Evolutionary conservation across 2,113 vertebrate genomes (phyloP), one percentile per base, ranked within the genome.

Genomic region (Climacteris rufus): DNA sequence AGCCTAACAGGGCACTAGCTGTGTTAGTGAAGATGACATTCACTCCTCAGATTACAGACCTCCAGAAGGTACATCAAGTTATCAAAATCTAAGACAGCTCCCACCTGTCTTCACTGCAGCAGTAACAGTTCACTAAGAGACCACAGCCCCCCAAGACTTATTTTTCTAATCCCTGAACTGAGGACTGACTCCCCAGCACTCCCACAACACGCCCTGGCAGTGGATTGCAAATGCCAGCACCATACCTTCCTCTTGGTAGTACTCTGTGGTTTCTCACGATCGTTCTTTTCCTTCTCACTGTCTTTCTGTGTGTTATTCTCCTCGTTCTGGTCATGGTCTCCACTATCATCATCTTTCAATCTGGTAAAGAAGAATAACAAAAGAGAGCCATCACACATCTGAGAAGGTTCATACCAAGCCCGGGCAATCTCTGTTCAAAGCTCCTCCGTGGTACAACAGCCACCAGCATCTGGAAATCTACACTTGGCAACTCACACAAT

Each of bases 251-350:
- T 98, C 90, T 98, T 98, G 87, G 95, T 95, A 64, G 96, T 97
- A 79, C 90, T 97, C 95, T 98, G 98, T 70, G 94, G 93, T 64
- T 98, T 98, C 90, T 98, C 98, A 40, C 98, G 97, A 44, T 98
- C 98, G 0, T 81, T 97, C 97, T 98, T 98, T 98, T 98, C 98
- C 98, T 98, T 98, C 98, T 98, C 98, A 98, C 98, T 95, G 96
- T 98, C 98, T 98, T 98, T 98, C 98, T 98, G 98, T 98, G 98
- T 98, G 98, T 97, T 98, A 97, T 98, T 98, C 94, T 98, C 98
- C 96, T 98, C 98, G 30, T 98, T 98, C 96, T 98, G 98, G 94
- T 98, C 98, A 90, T 98, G 98, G 94, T 98, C 98, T 95, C 98
- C 98, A 57, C 98, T 98, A 88, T 98, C 98, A 42, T 98, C 98